Evolutionary conservation across 1,140 invertebrate species (phyloP), one percentile per base, ranked within the genome.

Genomic region (Branchinecta lindahli): DNA sequence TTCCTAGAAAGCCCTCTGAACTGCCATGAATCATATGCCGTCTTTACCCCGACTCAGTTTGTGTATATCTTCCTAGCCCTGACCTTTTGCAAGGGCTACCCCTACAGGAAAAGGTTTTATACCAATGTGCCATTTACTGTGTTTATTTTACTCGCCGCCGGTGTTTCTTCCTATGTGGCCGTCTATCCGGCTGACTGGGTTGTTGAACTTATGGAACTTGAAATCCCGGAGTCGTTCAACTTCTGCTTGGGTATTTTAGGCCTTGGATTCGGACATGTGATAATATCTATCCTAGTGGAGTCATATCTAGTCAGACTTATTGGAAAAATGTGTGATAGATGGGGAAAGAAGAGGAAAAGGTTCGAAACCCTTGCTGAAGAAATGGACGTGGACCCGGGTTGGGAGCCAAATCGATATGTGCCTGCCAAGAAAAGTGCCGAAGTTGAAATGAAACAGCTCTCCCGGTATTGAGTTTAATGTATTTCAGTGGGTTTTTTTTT

Each of bases 21-120:
- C 0, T 85, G 85, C 71, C 83, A 83, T 76, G 88, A 91, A 75
- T 90, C 90, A 78, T 90, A 89, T 69, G 84, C 88, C 0, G 82
- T 96, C 18, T 96, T 96, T 77, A 83, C 88, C 8, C 82, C 93
- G 3, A 91, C 91, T 8, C 84, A 87, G 68, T 92, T 89, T 80
- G 93, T 96, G 78, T 96, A 96, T 77, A 87, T 96, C 20, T 88
- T 90, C 44, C 82, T 95, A 72, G 92, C 92, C 0, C 83, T 91
- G 69, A 87, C 91, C 15, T 95, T 93, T 78, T 91, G 90, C 0
- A 91, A 91, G 77, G 92, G 92, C 0, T 86, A 87, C 46, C 95
- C 95, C 0, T 96, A 94, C 76, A 82, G 95, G 45, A 86, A 87
- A 75, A 83, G 87, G 0, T 84, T 98, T 1, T 87, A 87, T 67